A percentile compares a stretch with the other conserved stretches of the same genome.
Evolutionary conservation across 1,140 invertebrate species (phyloP).

Genomic region (Luehdorfia chinensis): DNA sequence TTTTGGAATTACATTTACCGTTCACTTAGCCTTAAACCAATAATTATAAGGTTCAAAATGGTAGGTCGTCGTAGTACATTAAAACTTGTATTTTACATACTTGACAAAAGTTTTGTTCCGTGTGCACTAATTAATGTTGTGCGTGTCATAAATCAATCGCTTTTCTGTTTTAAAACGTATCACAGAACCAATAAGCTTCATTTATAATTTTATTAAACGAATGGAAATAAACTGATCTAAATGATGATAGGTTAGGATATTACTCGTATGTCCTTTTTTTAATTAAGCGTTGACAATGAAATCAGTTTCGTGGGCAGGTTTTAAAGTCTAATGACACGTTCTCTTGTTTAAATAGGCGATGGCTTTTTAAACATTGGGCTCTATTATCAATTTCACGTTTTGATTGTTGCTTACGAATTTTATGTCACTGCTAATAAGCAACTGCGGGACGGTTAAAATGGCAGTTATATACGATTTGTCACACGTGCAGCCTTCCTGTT

Average conservation of each 20-base stretch:
- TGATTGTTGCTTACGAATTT: conserved; percentile 14
- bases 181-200: neutral
- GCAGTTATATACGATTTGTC: too few relatives aligned
- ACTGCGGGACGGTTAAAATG: too few relatives aligned
- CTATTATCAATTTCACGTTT: conserved; percentile 16
- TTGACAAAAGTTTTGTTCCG: conserved; percentile 12
- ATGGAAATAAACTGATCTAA: conserved; percentile 1
- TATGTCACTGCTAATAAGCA: conserved; percentile 1
- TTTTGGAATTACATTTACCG: neutral
- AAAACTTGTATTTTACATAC: conserved; percentile 8
- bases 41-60: conserved; percentile 5
- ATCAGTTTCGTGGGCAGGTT: conserved; percentile 26
- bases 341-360: conserved; percentile 20
- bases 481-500: too few relatives aligned
- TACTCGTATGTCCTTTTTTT: conserved; percentile 32
- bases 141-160: conserved; percentile 8
- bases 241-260: conserved; percentile 27
- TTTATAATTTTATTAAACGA: neutral
- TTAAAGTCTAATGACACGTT: conserved; percentile 29
- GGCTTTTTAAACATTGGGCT: conserved; percentile 18
- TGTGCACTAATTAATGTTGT: conserved; percentile 2
- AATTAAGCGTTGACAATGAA: conserved; percentile 41
- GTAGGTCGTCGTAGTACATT: neutral
- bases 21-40: neutral
- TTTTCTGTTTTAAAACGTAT: conserved; percentile 3